Evolutionary conservation across 1,140 invertebrate species (phyloP).

Genomic region (fruit fly (Drosophila melanogaster)): Release_6_plus_ISO1_MT NT_033777.3:11916501-11917000

Average conservation of each 20-base stretch:
- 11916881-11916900: constrained; percentile 69
- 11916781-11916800: constrained; percentile 9
- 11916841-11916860: background rate
- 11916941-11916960: constrained; percentile 68
- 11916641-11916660: background rate
- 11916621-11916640: background rate
- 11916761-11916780: constrained; percentile 33
- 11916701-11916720: background rate
- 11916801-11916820: background rate
- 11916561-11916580: background rate
- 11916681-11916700: background rate
- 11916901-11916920: constrained; percentile 75
- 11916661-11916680: background rate
- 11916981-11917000: constrained; percentile 49
- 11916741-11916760: constrained; percentile 7
- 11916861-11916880: constrained; percentile 42
- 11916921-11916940: constrained; percentile 78
- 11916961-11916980: constrained; percentile 60
- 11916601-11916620: too few species aligned
- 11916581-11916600: too few species aligned
- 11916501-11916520: constrained; percentile 26
- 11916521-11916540: constrained; percentile 28
- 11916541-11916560: background rate
- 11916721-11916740: background rate
- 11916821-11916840: constrained; percentile 16